Evolutionary conservation across 2,888 invertebrate species (phyloP).

Genomic region (Stenchaetothrips biformis): DNA sequence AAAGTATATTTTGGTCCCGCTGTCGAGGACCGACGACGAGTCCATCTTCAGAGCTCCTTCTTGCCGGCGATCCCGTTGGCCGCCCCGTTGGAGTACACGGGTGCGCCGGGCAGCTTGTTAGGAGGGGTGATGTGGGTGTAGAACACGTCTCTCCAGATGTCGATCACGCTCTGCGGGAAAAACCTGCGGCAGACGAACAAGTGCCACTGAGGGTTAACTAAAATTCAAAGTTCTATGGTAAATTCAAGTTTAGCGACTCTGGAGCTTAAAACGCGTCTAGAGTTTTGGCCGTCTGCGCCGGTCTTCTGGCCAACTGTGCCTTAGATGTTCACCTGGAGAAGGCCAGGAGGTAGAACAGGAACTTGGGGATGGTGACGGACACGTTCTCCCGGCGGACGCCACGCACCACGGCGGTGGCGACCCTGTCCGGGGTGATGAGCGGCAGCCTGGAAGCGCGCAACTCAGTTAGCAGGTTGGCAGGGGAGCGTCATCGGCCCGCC

Average conservation of each 20-base stretch:
- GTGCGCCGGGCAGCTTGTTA: not conserved
- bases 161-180: slow-evolving; percentile 37
- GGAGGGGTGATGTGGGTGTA: slow-evolving; percentile 37
- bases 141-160: slow-evolving; percentile 39
- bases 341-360: slow-evolving; percentile 36
- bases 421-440: slow-evolving; percentile 36
- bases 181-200: slow-evolving; percentile 33
- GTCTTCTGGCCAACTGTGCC: not conserved
- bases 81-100: not conserved
- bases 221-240: too few species aligned
- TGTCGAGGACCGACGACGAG: not conserved
- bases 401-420: slow-evolving; percentile 35
- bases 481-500: too few species aligned
- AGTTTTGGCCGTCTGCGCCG: not conserved
- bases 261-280: not conserved
- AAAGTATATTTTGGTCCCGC: too few species aligned
- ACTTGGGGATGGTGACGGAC: slow-evolving; percentile 44
- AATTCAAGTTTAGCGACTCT: too few species aligned
- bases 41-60: not conserved
- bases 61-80: not conserved
- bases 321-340: slow-evolving; percentile 28
- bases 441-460: slow-evolving; percentile 33
- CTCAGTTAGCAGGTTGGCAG: not conserved
- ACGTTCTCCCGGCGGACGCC: slow-evolving; percentile 44
- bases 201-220: too few species aligned